Evolutionary conservation across 2,113 vertebrate species (phyloP).

Genomic region (Anolis sagrei): DNA sequence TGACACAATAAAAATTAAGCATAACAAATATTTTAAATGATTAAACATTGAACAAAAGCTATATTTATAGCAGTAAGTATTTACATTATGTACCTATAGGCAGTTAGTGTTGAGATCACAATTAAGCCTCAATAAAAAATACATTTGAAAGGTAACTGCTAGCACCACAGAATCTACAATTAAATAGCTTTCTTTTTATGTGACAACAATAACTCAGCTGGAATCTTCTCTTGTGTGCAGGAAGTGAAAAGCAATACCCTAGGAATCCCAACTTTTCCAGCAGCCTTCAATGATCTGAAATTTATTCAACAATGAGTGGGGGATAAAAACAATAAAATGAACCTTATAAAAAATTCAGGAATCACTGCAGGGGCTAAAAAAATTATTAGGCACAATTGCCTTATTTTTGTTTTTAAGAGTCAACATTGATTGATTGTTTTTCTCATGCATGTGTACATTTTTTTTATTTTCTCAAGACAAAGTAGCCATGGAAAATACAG

Average conservation of each 20-base stretch:
- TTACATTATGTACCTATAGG: conserved; percentile 16
- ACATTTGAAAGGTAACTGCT: conserved; percentile 23
- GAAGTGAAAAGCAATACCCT: conserved; percentile 57
- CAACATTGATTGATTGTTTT: conserved; percentile 63
- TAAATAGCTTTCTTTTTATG: conserved; percentile 64
- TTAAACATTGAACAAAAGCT: not conserved
- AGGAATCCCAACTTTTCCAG: conserved; percentile 59
- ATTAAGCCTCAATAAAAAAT: conserved; percentile 56
- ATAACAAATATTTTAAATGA: not conserved
- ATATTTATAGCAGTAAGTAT: no score
- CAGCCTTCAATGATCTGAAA: conserved; percentile 45
- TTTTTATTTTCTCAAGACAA: conserved; percentile 35
- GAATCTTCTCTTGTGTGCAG: conserved; percentile 47
- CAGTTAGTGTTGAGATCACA: conserved; percentile 49
- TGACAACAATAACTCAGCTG: conserved; percentile 49
- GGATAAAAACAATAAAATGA: conserved; percentile 64
- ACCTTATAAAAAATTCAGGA: conserved; percentile 66
- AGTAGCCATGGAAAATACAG: conserved; percentile 28
- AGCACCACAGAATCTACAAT: conserved; percentile 61
- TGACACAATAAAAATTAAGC: no score
- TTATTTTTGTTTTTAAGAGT: conserved; percentile 45
- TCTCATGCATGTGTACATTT: conserved; percentile 42
- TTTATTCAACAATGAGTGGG: conserved; percentile 64
- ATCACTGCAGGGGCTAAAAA: conserved; percentile 49
- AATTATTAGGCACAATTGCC: conserved; percentile 47